These are phyloP conservation scores for Epistrophella euchroma DNA, from an alignment of 2,888 invertebrate genomes.

Conservation along the genomic window DNA sequence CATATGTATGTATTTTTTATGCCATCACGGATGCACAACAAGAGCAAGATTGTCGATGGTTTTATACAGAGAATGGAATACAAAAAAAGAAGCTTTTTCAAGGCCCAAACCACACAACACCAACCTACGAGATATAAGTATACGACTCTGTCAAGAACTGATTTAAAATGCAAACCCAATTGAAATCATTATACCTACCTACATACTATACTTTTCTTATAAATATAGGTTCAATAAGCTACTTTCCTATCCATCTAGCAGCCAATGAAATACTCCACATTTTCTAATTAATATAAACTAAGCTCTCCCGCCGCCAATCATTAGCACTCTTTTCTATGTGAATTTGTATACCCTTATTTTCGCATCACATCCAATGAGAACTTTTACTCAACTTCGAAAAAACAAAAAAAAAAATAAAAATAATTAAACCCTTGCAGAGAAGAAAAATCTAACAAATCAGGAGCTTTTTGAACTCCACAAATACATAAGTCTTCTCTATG, in stretches of 20 bases:
- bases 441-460: constrained; percentile 59
- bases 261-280: neutral
- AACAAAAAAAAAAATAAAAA: no score
- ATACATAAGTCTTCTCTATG: neutral
- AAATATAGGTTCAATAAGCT: neutral
- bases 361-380: constrained; percentile 23
- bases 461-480: neutral
- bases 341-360: constrained; percentile 5
- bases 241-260: neutral
- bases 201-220: no score
- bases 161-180: no score
- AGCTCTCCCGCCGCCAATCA: neutral
- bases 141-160: no score
- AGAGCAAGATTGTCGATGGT: no score
- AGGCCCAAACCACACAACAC: no score
- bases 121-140: no score
- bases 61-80: no score
- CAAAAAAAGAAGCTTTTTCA: no score
- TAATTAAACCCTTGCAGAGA: constrained; percentile 50
- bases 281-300: neutral
- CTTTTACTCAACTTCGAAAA: neutral
- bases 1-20: no score
- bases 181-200: no score
- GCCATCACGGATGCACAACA: no score
- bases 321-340: neutral